phyloP scores from a whole-genome alignment of 1,140 invertebrate genomes.

The Diachasmimorpha longicaudata region DNA sequence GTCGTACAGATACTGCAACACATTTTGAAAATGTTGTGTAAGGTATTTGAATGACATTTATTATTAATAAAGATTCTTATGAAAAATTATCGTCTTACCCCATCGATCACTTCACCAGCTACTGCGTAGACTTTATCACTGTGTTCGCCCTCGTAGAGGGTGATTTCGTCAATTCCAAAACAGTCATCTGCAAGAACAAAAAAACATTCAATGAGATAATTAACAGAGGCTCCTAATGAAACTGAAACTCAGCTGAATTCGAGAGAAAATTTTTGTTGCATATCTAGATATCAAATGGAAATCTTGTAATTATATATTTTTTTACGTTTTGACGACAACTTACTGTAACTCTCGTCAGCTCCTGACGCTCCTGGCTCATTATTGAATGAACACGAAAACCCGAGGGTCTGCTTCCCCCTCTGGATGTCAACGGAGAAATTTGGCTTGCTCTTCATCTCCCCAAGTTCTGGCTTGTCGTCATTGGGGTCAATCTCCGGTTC shows the following conservation, averaged over 20 bases:
- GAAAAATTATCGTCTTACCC: slow-evolving; percentile 69
- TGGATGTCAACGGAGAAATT: slow-evolving; percentile 84
- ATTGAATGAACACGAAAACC: slow-evolving; percentile 83
- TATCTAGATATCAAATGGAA: no score
- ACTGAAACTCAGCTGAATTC: no score
- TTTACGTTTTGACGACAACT: slow-evolving; percentile 31
- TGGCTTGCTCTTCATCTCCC: slow-evolving; percentile 87
- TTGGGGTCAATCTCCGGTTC: slow-evolving; percentile 70
- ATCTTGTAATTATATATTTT: no score
- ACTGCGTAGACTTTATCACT: slow-evolving; percentile 85
- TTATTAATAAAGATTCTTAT: neutral
- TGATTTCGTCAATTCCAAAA: slow-evolving; percentile 89
- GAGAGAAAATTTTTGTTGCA: no score
- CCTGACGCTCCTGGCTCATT: slow-evolving; percentile 67
- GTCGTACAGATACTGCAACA: slow-evolving; percentile 89
- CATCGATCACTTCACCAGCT: slow-evolving; percentile 88
- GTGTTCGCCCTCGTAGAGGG: slow-evolving; percentile 82
- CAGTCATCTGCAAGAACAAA: slow-evolving; percentile 70
- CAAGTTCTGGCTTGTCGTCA: slow-evolving; percentile 73
- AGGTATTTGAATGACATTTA: neutral
- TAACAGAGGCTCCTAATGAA: neutral
- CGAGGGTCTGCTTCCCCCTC: slow-evolving; percentile 76
- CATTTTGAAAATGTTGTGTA: slow-evolving; percentile 35
- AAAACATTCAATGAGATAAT: slow-evolving; percentile 2
- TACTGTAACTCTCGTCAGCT: slow-evolving; percentile 77